phyloP scores from a whole-genome alignment of 2,888 invertebrate species.

The Clistopyga incitator region DNA sequence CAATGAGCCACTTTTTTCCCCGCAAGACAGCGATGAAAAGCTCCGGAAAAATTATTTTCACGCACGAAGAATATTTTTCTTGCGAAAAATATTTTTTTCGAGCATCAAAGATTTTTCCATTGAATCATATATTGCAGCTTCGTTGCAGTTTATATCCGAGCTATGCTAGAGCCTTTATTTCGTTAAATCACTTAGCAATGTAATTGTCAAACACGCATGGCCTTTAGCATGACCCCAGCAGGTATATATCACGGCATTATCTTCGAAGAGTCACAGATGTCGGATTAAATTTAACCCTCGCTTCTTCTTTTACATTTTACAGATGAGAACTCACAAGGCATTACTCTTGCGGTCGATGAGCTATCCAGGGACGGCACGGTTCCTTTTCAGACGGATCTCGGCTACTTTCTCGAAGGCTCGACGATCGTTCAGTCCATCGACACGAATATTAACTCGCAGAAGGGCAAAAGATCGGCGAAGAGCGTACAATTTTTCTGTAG shows the following conservation, averaged over 20 bases:
- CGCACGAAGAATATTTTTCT: too few relatives aligned
- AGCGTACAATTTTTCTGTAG: constrained; percentile 77
- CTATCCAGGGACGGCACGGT: constrained; percentile 52
- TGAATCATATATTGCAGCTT: background rate
- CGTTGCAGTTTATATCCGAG: background rate
- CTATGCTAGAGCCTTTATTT: constrained; percentile 8
- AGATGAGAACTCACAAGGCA: constrained; percentile 68
- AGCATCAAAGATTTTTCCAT: background rate
- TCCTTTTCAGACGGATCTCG: constrained; percentile 62
- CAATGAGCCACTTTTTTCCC: too few relatives aligned
- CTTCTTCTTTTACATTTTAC: constrained; percentile 68
- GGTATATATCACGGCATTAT: background rate
- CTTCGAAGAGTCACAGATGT: background rate
- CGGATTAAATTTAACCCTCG: constrained; percentile 33
- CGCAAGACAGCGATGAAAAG: too few relatives aligned
- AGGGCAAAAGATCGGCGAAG: constrained; percentile 32
- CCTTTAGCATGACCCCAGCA: constrained; percentile 41
- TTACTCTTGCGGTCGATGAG: constrained; percentile 60
- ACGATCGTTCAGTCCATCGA: constrained; percentile 70
- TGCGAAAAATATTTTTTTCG: background rate
- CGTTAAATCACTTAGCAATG: constrained; percentile 8
- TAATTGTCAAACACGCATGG: constrained; percentile 42
- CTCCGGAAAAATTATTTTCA: too few relatives aligned
- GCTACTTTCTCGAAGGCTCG: constrained; percentile 63
- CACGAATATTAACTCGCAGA: constrained; percentile 39